These are phyloP conservation scores for Nesoenas mayeri DNA, from an alignment of 2,113 vertebrate genomes.

Conservation along the genomic window DNA sequence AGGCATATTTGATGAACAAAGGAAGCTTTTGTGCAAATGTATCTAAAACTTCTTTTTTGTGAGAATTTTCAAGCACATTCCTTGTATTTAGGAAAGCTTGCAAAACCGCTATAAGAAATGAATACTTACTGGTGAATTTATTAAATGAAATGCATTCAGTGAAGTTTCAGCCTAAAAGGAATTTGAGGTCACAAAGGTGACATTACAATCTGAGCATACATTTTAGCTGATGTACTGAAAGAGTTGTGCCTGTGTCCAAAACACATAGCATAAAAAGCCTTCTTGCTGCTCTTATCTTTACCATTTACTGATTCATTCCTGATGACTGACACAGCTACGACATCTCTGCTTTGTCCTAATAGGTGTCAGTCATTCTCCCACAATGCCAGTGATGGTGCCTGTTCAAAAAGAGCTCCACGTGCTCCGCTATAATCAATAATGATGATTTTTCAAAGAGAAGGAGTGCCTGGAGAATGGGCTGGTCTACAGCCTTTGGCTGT, in stretches of 20 bases:
- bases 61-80: neutral
- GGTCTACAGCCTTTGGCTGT: neutral
- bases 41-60: neutral
- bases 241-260: fast-evolving
- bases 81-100: neutral
- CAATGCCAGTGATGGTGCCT: fast-evolving
- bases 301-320: neutral
- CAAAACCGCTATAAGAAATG: neutral
- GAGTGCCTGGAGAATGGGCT: slow-evolving; percentile 9
- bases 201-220: neutral
- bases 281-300: neutral
- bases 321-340: neutral
- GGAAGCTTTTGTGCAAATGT: neutral
- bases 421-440: neutral
- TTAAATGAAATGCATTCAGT: neutral
- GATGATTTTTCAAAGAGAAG: slow-evolving; percentile 1
- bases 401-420: neutral
- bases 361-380: neutral
- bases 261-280: neutral
- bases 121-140: neutral
- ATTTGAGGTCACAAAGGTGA: neutral
- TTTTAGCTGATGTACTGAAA: neutral
- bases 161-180: neutral
- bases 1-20: neutral
- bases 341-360: neutral